A percentile compares a stretch with the other conserved stretches of the same genome.
These are phyloP conservation scores for Danionella dracula DNA, from an alignment of 2,797 vertebrate genomes.

Conservation along the genomic window DNA sequence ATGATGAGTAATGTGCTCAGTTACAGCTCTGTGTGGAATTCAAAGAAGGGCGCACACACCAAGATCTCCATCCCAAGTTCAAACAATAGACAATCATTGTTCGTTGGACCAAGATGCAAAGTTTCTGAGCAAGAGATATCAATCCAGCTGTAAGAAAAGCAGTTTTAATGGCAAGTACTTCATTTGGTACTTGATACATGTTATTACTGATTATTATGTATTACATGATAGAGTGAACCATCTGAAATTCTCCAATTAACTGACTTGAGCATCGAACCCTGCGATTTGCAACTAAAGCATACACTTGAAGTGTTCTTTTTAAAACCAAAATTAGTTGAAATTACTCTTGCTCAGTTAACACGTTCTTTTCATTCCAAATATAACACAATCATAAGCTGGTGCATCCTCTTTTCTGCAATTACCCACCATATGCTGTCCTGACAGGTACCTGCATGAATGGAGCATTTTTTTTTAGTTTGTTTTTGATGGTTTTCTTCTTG, in stretches of 20 bases:
- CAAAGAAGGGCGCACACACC: slow-evolving; percentile 1
- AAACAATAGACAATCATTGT: slow-evolving; percentile 2
- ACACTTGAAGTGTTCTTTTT: slow-evolving; percentile 28
- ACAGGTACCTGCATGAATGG: slow-evolving; percentile 27
- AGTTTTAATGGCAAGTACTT: background rate
- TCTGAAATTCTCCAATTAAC: slow-evolving; percentile 25
- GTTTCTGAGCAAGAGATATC: background rate
- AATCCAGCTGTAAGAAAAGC: background rate
- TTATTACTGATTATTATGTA: slow-evolving; percentile 1
- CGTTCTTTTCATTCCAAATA: slow-evolving; percentile 9
- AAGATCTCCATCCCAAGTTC: slow-evolving; percentile 7
- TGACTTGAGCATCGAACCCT: slow-evolving; percentile 19
- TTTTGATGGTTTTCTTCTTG: slow-evolving; percentile 13
- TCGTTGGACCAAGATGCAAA: background rate
- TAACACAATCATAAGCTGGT: background rate
- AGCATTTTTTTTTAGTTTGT: no score
- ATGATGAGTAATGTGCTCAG: slow-evolving; percentile 34
- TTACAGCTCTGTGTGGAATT: slow-evolving; percentile 30
- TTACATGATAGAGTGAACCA: slow-evolving; percentile 2
- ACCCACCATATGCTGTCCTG: slow-evolving; percentile 33
- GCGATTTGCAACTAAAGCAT: slow-evolving; percentile 19
- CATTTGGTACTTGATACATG: background rate
- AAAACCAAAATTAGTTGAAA: slow-evolving; percentile 31
- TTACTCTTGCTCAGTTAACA: slow-evolving; percentile 24
- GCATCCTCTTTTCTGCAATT: slow-evolving; percentile 34